phyloP scores from a whole-genome alignment of 2,797 vertebrate genomes.

The Micropoecilia bifurca region DNA sequence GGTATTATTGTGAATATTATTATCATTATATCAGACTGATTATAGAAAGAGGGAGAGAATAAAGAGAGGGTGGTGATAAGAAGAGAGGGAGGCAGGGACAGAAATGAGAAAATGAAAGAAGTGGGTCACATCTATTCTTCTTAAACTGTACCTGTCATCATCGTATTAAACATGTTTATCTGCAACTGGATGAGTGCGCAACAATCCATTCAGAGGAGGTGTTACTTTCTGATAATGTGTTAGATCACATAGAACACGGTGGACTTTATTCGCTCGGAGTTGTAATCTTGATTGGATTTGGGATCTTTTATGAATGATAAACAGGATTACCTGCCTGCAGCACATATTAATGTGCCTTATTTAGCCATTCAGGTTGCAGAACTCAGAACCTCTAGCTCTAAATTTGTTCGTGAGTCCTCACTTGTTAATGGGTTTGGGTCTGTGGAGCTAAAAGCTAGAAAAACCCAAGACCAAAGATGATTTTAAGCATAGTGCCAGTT shows the following conservation, averaged over 20 bases:
- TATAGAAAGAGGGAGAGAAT: constrained; percentile 42
- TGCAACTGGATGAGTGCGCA: constrained; percentile 19
- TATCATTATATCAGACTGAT: constrained; percentile 59
- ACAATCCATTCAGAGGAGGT: constrained; percentile 18
- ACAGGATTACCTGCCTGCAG: neutral
- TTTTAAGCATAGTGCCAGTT: neutral
- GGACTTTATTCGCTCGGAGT: neutral
- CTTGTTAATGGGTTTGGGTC: neutral
- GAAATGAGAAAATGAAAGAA: constrained; percentile 57
- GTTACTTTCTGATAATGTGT: neutral
- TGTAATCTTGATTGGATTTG: constrained; percentile 11
- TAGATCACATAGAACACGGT: constrained; percentile 1
- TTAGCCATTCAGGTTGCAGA: constrained; percentile 17
- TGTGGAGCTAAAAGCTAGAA: neutral
- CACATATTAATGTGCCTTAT: neutral
- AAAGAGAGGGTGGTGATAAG: constrained; percentile 15
- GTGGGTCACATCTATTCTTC: constrained; percentile 60
- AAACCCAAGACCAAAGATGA: neutral
- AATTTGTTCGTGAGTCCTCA: constrained; percentile 17
- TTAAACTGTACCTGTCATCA: constrained; percentile 45
- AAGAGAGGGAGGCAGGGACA: constrained; percentile 23
- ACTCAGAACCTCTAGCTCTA: constrained; percentile 21
- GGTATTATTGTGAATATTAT: constrained; percentile 56
- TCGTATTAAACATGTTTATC: constrained; percentile 37
- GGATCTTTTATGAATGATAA: constrained; percentile 1